Evolutionary conservation across 2,888 invertebrate species (phyloP).

Genomic region (Eupsilia transversa): DNA sequence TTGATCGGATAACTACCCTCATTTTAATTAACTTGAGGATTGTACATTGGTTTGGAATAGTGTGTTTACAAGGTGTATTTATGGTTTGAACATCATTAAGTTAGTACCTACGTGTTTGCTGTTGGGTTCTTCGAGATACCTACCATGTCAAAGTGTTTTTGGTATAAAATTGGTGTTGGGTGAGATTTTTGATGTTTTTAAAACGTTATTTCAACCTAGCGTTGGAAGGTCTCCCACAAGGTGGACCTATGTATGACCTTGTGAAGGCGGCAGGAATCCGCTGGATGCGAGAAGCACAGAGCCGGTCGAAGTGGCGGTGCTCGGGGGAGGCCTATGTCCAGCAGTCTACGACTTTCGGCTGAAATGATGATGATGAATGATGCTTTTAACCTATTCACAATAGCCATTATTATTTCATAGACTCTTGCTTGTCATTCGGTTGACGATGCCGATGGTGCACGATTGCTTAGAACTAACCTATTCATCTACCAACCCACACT

Average conservation of each 20-base stretch:
- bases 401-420: neutral
- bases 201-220: neutral
- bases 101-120: neutral
- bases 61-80: constrained; percentile 5
- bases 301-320: too few species aligned
- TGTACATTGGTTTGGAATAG: constrained; percentile 41
- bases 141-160: neutral
- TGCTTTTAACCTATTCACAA: too few species aligned
- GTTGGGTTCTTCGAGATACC: neutral
- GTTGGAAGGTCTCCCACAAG: too few species aligned
- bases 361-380: too few species aligned
- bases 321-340: too few species aligned
- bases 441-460: neutral
- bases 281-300: too few species aligned
- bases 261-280: too few species aligned
- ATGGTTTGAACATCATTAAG: too few species aligned
- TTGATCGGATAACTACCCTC: constrained; percentile 78
- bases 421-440: neutral
- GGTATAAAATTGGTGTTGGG: neutral
- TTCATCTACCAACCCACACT: too few species aligned
- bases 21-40: constrained; percentile 75
- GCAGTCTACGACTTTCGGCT: too few species aligned
- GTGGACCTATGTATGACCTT: too few species aligned
- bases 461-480: too few species aligned
- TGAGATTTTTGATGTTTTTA: neutral